These are phyloP conservation scores for Ectropis crepuscularia DNA, from an alignment of 2,888 invertebrate species.

Conservation along the genomic window DNA sequence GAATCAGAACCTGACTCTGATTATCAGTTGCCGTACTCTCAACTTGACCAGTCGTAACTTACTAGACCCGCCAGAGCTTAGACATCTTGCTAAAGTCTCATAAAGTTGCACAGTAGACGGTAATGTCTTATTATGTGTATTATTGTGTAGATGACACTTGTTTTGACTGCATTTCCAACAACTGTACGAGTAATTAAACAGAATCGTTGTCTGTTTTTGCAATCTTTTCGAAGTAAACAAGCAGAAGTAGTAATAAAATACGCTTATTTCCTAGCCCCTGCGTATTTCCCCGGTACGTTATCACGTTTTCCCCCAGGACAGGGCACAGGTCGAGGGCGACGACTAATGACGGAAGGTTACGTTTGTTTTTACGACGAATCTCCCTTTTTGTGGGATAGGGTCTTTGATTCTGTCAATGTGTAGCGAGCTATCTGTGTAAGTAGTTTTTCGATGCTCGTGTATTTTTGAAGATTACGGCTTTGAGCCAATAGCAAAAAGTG, in stretches of 20 bases:
- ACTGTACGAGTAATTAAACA: no score
- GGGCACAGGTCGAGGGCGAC: slow-evolving; percentile 48
- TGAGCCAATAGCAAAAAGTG: not conserved
- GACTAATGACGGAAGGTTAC: slow-evolving; percentile 53
- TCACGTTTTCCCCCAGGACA: slow-evolving; percentile 53
- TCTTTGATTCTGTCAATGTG: slow-evolving; percentile 37
- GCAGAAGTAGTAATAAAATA: not conserved
- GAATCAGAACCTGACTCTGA: no score
- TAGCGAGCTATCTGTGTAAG: slow-evolving; percentile 1
- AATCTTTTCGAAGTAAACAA: no score
- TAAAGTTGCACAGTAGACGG: no score
- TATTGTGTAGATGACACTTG: no score
- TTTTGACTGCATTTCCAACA: no score
- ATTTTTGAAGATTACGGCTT: not conserved
- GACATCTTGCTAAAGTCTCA: no score
- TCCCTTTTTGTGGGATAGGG: slow-evolving; percentile 36
- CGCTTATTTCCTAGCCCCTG: slow-evolving; percentile 42
- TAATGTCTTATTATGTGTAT: no score
- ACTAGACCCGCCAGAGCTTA: no score
- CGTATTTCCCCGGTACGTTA: slow-evolving; percentile 56
- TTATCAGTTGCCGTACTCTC: no score
- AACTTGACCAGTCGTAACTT: no score
- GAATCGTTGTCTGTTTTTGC: no score
- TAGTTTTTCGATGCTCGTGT: not conserved
- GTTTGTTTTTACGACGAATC: slow-evolving; percentile 44